A percentile compares a stretch with the other conserved stretches of the same genome.
These are phyloP conservation scores for Monarcha castaneiventris DNA, from an alignment of 2,113 vertebrate genomes.

Conservation along the genomic window DNA sequence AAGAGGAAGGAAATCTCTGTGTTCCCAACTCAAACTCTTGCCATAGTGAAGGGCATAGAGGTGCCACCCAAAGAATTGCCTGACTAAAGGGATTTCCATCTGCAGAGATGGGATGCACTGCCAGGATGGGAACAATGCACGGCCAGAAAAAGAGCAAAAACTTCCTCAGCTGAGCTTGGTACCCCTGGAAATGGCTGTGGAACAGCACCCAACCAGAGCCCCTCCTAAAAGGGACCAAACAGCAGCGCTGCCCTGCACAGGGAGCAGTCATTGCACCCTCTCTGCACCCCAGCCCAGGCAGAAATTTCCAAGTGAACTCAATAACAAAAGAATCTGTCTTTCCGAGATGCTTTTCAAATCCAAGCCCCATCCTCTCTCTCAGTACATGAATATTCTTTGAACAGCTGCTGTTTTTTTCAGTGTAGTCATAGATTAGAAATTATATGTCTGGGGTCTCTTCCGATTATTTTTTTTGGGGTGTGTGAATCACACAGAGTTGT, in stretches of 20 bases:
- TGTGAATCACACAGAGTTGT: constrained; percentile 29
- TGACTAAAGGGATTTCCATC: not conserved
- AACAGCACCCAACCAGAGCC: rapidly evolving
- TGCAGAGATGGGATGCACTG: not conserved
- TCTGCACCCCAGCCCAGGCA: not conserved
- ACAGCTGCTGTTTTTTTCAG: not conserved
- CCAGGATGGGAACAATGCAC: rapidly evolving
- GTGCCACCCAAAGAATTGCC: not conserved
- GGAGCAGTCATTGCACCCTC: not conserved
- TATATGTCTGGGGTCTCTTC: constrained; percentile 10
- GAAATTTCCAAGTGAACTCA: not conserved
- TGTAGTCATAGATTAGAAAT: constrained; percentile 25
- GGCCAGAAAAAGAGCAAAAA: not conserved
- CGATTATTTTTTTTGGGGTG: not conserved
- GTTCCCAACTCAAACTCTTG: not conserved
- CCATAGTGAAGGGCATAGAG: rapidly evolving
- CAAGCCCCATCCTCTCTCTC: not conserved
- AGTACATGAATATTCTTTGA: not conserved
- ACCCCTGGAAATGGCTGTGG: not conserved
- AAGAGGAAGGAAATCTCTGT: not conserved
- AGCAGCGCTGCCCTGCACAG: rapidly evolving
- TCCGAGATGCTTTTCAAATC: not conserved
- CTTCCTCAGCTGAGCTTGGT: not conserved
- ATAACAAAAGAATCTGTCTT: not conserved
- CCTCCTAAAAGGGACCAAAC: not conserved